Conservation (phyloP, 2,797 vertebrate genomes). For the Antrozous pallidus region DNA sequence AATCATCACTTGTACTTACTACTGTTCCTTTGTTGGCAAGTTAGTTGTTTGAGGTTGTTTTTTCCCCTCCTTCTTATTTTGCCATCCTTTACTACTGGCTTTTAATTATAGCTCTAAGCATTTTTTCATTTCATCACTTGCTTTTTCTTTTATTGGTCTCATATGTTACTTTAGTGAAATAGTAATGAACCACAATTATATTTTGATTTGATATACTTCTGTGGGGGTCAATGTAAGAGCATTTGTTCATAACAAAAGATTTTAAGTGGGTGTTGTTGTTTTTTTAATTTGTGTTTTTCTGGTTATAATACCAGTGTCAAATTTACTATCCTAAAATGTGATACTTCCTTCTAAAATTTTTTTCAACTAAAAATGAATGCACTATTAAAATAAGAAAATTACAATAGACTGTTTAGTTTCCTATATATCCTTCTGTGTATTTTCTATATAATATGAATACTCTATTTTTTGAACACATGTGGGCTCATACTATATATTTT, state of each 20-base stretch:
- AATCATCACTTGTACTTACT: background rate
- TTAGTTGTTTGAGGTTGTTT: background rate
- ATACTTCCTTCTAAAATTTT: background rate
- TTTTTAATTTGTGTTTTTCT: background rate
- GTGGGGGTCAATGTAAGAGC: background rate
- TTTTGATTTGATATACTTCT: constrained; percentile 21
- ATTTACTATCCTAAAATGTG: constrained; percentile 1
- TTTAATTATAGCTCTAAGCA: background rate
- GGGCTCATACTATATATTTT: background rate
- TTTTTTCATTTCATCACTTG: background rate
- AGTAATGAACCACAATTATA: background rate
- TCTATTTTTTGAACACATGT: background rate
- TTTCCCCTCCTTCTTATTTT: background rate
- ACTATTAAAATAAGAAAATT: background rate
- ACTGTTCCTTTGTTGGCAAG: background rate
- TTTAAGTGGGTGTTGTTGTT: background rate
- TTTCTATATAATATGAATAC: background rate
- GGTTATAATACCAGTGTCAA: background rate
- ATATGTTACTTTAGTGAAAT: constrained; percentile 22
- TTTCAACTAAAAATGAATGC: background rate
- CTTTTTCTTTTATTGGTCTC: background rate
- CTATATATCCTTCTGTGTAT: background rate
- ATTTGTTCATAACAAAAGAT: constrained; percentile 16
- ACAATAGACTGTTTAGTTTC: background rate
- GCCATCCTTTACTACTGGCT: background rate